phyloP scores from a whole-genome alignment of 2,797 vertebrate genomes.

The Thamnophis elegans region DNA sequence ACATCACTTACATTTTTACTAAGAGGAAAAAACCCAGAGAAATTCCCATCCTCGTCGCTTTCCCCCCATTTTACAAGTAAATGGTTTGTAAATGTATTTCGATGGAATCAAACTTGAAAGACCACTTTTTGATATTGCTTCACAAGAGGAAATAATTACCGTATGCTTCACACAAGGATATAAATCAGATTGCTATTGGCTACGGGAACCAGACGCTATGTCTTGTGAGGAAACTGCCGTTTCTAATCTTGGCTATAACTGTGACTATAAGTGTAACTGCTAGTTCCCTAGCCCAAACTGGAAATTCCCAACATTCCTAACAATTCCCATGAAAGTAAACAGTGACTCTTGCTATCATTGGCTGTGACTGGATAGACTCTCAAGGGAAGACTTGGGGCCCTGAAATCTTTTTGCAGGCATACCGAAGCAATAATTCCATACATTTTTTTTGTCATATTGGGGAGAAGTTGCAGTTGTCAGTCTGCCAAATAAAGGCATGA shows the following conservation, averaged over 20 bases:
- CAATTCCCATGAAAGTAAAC: not conserved
- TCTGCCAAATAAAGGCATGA: not conserved
- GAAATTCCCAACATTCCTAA: not conserved
- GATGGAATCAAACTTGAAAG: accelerated
- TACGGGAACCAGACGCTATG: not conserved
- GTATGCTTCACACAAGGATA: not conserved
- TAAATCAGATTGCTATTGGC: not conserved
- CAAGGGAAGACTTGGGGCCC: accelerated
- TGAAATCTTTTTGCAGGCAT: not conserved
- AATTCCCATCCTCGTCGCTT: not conserved
- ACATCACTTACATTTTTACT: accelerated
- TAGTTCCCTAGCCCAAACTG: not conserved
- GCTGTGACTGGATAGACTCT: accelerated
- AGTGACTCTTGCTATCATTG: not conserved
- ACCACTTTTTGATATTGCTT: not conserved
- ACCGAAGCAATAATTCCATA: not conserved
- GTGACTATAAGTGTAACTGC: not conserved
- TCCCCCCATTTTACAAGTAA: not conserved
- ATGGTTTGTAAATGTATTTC: not conserved
- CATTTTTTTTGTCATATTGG: not conserved
- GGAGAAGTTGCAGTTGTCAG: not conserved
- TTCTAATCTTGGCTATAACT: conserved; percentile 1
- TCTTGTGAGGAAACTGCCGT: not conserved
- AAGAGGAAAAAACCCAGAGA: conserved; percentile 12
- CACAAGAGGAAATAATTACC: not conserved